These are phyloP conservation scores for Steatornis caripensis DNA, from an alignment of 2,113 vertebrate species.

Conservation along the genomic window DNA sequence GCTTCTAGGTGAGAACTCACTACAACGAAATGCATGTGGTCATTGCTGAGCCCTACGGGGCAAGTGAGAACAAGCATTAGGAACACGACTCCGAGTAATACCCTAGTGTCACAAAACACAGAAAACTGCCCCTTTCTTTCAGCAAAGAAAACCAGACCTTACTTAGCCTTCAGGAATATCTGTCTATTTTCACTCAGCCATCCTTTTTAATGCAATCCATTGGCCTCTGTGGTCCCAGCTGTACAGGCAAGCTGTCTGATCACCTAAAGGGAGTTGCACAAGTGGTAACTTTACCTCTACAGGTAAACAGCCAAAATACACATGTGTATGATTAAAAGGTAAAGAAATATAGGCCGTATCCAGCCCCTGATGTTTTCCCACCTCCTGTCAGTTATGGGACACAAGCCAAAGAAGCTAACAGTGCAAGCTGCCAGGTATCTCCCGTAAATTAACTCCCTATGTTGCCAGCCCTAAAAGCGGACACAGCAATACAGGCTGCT, in stretches of 20 bases:
- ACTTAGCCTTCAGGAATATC: neutral
- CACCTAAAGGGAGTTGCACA: neutral
- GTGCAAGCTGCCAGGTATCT: neutral
- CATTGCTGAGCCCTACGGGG: neutral
- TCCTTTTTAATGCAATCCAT: neutral
- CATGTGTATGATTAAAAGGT: neutral
- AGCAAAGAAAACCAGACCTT: neutral
- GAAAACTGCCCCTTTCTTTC: neutral
- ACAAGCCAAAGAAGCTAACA: neutral
- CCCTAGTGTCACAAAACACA: neutral
- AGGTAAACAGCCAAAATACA: neutral
- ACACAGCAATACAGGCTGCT: neutral
- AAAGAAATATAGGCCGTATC: neutral
- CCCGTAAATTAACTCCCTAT: neutral
- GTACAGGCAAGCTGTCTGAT: neutral
- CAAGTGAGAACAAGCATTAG: neutral
- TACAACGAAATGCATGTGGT: neutral
- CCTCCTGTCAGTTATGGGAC: neutral
- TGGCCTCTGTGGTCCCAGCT: neutral
- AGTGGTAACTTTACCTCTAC: neutral
- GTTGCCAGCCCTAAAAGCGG: neutral
- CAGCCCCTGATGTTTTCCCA: neutral
- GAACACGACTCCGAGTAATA: neutral
- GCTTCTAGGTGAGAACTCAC: neutral
- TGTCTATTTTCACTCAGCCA: neutral